Evolutionary conservation across 2,113 vertebrate genomes (phyloP).

Genomic region (Chaetodon trifascialis): DNA sequence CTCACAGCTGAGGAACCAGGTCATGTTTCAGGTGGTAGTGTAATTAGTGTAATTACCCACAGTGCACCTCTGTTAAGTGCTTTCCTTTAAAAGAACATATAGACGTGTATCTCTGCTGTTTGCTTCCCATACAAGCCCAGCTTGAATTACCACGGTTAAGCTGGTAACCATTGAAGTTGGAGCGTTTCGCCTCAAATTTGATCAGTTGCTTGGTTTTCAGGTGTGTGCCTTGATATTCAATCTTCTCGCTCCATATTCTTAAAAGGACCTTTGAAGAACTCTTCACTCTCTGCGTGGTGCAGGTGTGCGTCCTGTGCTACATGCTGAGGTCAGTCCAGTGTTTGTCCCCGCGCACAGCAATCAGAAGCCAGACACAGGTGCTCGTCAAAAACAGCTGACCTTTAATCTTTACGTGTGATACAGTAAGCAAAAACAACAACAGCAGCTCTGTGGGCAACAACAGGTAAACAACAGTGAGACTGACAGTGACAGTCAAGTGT

Average conservation of each 20-base stretch:
- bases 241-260: neutral
- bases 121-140: neutral
- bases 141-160: neutral
- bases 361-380: neutral
- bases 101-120: neutral
- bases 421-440: constrained; percentile 41
- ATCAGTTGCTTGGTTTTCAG: neutral
- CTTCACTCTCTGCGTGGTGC: neutral
- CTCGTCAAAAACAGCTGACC: constrained; percentile 16
- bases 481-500: neutral
- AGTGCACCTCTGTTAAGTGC: neutral
- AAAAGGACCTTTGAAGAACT: neutral
- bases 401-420: constrained; percentile 52
- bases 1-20: neutral
- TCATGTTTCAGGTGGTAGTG: constrained; percentile 25
- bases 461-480: constrained; percentile 55
- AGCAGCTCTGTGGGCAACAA: constrained; percentile 49
- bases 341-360: neutral
- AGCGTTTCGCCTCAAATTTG: neutral
- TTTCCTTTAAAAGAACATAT: too few relatives aligned
- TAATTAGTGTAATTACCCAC: constrained; percentile 16
- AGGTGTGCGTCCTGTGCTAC: neutral
- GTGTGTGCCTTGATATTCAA: neutral
- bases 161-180: neutral
- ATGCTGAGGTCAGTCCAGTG: neutral